Conservation (phyloP, 2,797 vertebrate genomes). For the Phataginus tricuspis region DNA sequence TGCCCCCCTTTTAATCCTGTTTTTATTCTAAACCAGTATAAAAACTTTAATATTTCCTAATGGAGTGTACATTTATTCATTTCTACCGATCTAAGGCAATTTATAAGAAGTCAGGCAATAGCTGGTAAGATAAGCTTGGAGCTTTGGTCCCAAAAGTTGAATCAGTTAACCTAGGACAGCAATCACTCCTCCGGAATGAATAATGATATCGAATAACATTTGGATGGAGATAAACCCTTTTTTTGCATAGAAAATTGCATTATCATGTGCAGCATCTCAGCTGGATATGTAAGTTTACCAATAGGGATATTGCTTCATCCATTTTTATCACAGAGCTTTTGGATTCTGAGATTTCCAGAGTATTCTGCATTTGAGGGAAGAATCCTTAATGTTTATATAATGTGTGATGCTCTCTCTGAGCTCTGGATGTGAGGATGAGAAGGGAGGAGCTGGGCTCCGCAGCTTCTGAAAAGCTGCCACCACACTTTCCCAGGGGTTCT, state of each 20-base stretch:
- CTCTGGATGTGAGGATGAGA: neutral
- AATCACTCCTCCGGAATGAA: slow-evolving; percentile 82
- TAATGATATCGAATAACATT: slow-evolving; percentile 84
- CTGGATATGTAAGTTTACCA: slow-evolving; percentile 82
- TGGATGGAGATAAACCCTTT: slow-evolving; percentile 83
- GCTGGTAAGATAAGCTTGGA: slow-evolving; percentile 79
- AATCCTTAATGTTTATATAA: slow-evolving; percentile 59
- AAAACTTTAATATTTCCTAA: slow-evolving; percentile 84
- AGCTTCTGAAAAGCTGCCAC: slow-evolving; percentile 53
- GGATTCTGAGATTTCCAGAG: slow-evolving; percentile 77
- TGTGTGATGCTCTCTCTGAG: slow-evolving; percentile 51
- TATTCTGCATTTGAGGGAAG: slow-evolving; percentile 76
- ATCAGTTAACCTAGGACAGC: slow-evolving; percentile 86
- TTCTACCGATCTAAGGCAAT: slow-evolving; percentile 82
- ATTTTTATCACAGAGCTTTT: slow-evolving; percentile 77
- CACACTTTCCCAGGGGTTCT: slow-evolving; percentile 64
- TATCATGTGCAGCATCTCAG: slow-evolving; percentile 80
- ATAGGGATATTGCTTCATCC: slow-evolving; percentile 80
- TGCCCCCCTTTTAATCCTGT: slow-evolving; percentile 79
- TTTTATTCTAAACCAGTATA: slow-evolving; percentile 83
- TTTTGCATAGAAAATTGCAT: slow-evolving; percentile 86
- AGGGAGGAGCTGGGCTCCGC: slow-evolving; percentile 3
- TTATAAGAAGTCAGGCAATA: slow-evolving; percentile 81
- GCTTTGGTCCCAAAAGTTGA: slow-evolving; percentile 85
- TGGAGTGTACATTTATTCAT: slow-evolving; percentile 81